Base-by-base conservation (phyloP, 1,140 invertebrate species). In the Temnothorax nylanderi region DNA sequence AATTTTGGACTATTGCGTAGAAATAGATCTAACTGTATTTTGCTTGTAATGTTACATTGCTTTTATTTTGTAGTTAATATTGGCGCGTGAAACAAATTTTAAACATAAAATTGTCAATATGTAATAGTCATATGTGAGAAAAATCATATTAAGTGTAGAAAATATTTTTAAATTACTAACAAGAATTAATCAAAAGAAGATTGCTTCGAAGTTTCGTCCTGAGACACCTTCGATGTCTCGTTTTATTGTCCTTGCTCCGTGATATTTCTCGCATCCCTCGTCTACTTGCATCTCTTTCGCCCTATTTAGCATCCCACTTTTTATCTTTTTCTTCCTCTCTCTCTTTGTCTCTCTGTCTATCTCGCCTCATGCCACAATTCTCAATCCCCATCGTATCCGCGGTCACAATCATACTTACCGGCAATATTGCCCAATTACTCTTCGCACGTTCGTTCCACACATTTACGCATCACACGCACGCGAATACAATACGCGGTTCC, bases 401-500 rank as follows among this genome's bases (percentile, higher is more conserved):
- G 86, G 72, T 85, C 54, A 84, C 69, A 75, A 75, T 84, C 69
- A 67, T 84, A 84, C 69, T 84, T 82, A 82, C 54, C 18, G 41
- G 13, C 54, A 84, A 84, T 84, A 75, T 84, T 84, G 80, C 26
- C 69, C 56, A 74, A 82, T 82, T 82, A 72, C 87, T 91, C 90
- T 88, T 90, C 84, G 86, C 87, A 72, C 81, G 65, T n/a, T 71
- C 47, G 62, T 80, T 81, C 65, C 62, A 78, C 41, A 78, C 69
- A 77, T 49, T 89, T 84, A 86, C 86, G 88, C 80, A 71, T 89
- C 88, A 75, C 88, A 90, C 60, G 34, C 21, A 32, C 34, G 47
- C 75, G 47, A 78, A 85, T 47, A 65, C 44, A 77, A 77, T 67
- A 56, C 41, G 34, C 44, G 65, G 49, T 74, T 37, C 47, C 58